A percentile compares a stretch with the other conserved stretches of the same genome.
Conservation (phyloP, 1,140 invertebrate genomes). For the Heliconius nattereri region DNA sequence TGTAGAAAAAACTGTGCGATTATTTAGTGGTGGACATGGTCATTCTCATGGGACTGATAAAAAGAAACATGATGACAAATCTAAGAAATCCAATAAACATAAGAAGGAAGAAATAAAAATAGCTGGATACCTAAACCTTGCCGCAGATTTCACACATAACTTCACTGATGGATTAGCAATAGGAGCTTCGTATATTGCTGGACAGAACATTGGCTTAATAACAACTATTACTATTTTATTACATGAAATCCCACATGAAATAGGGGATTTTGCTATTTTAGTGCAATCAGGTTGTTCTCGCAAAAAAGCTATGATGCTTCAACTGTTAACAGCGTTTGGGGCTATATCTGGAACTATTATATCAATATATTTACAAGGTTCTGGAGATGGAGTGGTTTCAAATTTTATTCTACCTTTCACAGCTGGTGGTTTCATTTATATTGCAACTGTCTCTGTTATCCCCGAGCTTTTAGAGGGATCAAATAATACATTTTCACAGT, state of each 20-base stretch:
- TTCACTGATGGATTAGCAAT: conserved; percentile 98
- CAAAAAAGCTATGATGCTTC: conserved; percentile 94
- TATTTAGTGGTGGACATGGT: conserved; percentile 92
- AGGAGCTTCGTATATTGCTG: conserved; percentile 97
- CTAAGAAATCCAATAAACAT: conserved; percentile 72
- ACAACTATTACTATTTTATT: conserved; percentile 97
- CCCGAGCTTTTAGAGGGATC: conserved; percentile 94
- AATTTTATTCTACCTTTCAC: conserved; percentile 96
- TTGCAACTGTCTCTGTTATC: conserved; percentile 97
- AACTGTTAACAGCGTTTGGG: conserved; percentile 96
- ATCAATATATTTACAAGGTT: conserved; percentile 90
- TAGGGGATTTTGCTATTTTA: conserved; percentile 98
- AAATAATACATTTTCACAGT: conserved; percentile 87
- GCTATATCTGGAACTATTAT: conserved; percentile 94
- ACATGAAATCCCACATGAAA: conserved; percentile 99
- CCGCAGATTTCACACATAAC: conserved; percentile 97
- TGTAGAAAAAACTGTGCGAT: conserved; percentile 95
- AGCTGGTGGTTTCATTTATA: conserved; percentile 99
- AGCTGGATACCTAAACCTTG: conserved; percentile 95
- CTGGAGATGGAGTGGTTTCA: conserved; percentile 87
- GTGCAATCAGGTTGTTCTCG: conserved; percentile 95
- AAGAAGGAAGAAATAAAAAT: conserved; percentile 90
- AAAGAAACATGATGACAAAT: conserved; percentile 72
- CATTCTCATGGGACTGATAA: conserved; percentile 78
- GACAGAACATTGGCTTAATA: conserved; percentile 89